A percentile compares a stretch with the other conserved stretches of the same genome.
These are phyloP conservation scores for Brenthis ino DNA, from an alignment of 2,888 invertebrate species.

Conservation along the genomic window DNA sequence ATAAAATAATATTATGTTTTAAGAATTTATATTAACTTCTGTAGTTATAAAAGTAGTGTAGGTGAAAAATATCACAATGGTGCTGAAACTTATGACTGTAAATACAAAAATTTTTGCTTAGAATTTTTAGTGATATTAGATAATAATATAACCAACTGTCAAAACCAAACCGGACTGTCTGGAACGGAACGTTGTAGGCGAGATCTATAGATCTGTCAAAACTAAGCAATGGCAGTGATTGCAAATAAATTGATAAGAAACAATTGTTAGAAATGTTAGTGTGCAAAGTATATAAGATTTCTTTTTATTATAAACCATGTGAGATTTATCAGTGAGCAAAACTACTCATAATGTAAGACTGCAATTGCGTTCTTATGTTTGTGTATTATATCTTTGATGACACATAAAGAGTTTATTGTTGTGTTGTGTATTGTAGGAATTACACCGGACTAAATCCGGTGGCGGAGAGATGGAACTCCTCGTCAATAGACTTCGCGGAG, in stretches of 20 bases:
- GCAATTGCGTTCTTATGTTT: conserved; percentile 48
- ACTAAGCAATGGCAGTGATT: conserved; percentile 53
- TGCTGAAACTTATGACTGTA: too few species aligned
- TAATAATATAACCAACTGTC: neutral
- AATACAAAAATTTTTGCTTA: neutral
- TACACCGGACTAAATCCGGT: conserved; percentile 61
- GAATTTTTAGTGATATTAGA: neutral
- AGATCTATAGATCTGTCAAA: conserved; percentile 47
- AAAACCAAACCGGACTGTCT: neutral
- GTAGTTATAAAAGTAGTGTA: too few species aligned
- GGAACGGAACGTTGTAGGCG: conserved; percentile 47
- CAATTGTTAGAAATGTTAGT: conserved; percentile 54
- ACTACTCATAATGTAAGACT: conserved; percentile 63
- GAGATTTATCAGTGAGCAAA: conserved; percentile 53
- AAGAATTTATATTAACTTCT: too few species aligned
- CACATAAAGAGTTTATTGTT: conserved; percentile 47
- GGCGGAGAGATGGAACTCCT: conserved; percentile 82
- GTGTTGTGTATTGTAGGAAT: conserved; percentile 60
- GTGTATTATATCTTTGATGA: conserved; percentile 45
- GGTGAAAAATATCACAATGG: too few species aligned
- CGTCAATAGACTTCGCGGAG: conserved; percentile 82
- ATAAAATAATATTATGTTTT: too few species aligned
- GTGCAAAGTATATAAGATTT: conserved; percentile 44
- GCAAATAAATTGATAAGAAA: conserved; percentile 48
- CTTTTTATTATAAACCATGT: conserved; percentile 58